phyloP scores from a whole-genome alignment of 2,113 vertebrate species.

The Gorsachius goisagi region DNA sequence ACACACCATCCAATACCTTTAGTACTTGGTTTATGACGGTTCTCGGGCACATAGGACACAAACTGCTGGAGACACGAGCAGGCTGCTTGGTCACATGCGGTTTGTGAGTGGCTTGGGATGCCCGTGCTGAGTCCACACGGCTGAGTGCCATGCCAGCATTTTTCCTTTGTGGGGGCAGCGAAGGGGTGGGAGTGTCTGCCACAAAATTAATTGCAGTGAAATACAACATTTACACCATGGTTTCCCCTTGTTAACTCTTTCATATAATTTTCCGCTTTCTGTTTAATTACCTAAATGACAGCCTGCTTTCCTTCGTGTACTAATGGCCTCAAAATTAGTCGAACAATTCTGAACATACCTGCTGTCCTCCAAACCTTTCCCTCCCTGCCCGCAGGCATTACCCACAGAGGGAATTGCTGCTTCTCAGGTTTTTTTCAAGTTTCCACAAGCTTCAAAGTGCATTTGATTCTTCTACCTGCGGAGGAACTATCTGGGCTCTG shows the following conservation, averaged over 20 bases:
- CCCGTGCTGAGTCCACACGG: rapidly evolving
- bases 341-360: neutral
- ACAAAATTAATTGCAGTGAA: neutral
- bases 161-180: neutral
- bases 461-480: neutral
- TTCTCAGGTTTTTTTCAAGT: neutral
- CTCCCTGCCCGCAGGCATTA: rapidly evolving
- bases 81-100: rapidly evolving
- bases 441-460: neutral
- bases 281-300: neutral
- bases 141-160: neutral
- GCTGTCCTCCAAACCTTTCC: neutral
- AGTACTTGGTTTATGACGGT: neutral
- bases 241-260: neutral
- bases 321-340: neutral
- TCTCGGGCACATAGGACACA: rapidly evolving
- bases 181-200: neutral
- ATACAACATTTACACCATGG: neutral
- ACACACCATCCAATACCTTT: neutral
- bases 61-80: neutral
- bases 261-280: neutral
- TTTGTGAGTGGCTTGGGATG: neutral
- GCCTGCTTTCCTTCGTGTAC: neutral
- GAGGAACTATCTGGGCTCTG: neutral
- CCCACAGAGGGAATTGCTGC: neutral